Evolutionary conservation across 2,888 invertebrate genomes (phyloP).

Genomic region (Silvanus unidentatus): DNA sequence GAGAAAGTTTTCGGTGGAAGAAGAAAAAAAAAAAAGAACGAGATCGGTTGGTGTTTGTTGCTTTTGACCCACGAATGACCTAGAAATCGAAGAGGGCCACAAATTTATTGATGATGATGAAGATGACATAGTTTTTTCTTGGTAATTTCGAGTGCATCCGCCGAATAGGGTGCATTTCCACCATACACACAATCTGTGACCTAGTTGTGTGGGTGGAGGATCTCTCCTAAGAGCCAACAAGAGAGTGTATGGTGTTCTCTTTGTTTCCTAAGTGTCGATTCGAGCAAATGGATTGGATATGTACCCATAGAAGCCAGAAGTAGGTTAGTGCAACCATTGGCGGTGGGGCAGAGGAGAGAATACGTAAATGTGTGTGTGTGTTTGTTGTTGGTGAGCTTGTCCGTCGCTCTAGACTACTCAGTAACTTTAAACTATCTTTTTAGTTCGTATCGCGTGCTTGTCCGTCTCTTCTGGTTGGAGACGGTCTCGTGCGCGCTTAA

Average conservation of each 20-base stretch:
- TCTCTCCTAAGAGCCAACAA: not conserved
- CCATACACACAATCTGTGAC: constrained; percentile 33
- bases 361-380: constrained; percentile 18
- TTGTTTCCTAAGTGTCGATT: constrained; percentile 30
- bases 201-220: constrained; percentile 43
- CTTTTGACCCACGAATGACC: not conserved
- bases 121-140: not conserved
- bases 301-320: constrained; percentile 27
- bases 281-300: constrained; percentile 2
- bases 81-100: not conserved
- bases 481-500: no score
- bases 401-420: constrained; percentile 34
- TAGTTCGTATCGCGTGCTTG: constrained; percentile 16
- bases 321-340: constrained; percentile 43
- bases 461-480: constrained; percentile 20
- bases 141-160: not conserved
- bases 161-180: constrained; percentile 23
- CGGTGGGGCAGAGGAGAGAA: constrained; percentile 22
- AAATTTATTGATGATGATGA: not conserved
- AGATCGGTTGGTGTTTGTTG: no score
- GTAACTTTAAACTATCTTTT: constrained; percentile 15
- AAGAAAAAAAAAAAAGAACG: no score
- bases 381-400: constrained; percentile 17
- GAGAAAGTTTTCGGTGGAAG: no score
- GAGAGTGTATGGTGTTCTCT: constrained; percentile 32